These are phyloP conservation scores for Poeciliopsis turneri DNA, from an alignment of 2,797 vertebrate species.

Conservation along the genomic window DNA sequence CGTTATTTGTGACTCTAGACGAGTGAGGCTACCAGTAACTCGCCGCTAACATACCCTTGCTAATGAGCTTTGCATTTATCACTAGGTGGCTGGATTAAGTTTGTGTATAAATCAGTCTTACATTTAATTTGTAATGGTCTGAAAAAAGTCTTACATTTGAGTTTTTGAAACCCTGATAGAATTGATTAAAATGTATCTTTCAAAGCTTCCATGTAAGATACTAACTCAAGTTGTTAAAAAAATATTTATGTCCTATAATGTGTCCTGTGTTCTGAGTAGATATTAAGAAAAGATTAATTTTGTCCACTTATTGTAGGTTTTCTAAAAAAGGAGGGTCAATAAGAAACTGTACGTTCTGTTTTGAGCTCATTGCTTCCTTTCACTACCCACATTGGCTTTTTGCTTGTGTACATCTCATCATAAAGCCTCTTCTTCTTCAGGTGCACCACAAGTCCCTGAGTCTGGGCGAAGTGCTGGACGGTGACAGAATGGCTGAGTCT, in stretches of 20 bases:
- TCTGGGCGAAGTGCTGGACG: slow-evolving; percentile 91
- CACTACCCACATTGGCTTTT: not conserved
- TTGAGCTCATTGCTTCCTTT: not conserved
- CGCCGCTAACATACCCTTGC: too few relatives aligned
- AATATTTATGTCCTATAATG: not conserved
- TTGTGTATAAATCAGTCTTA: too few relatives aligned
- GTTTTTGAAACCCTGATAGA: too few relatives aligned
- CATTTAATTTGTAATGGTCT: too few relatives aligned
- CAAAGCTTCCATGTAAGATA: not conserved
- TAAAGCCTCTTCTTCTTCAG: slow-evolving; percentile 52
- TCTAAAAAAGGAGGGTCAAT: not conserved
- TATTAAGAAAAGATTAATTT: not conserved
- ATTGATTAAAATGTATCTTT: not conserved
- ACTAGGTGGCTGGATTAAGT: too few relatives aligned
- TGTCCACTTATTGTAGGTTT: not conserved
- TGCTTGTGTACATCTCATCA: slow-evolving; percentile 4
- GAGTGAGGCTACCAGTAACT: too few relatives aligned
- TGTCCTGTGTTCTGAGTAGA: not conserved
- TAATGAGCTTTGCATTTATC: too few relatives aligned
- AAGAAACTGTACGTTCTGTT: not conserved
- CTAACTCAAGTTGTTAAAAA: not conserved
- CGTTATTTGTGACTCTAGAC: too few relatives aligned
- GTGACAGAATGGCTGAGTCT: slow-evolving; percentile 93
- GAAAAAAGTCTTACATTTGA: too few relatives aligned
- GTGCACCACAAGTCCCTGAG: slow-evolving; percentile 91